Percentiles rank a stretch among this genome's conserved stretches.
These are phyloP conservation scores for Taeniopygia guttata DNA, from an alignment of 2,797 vertebrate genomes.

Conservation along the genomic window DNA sequence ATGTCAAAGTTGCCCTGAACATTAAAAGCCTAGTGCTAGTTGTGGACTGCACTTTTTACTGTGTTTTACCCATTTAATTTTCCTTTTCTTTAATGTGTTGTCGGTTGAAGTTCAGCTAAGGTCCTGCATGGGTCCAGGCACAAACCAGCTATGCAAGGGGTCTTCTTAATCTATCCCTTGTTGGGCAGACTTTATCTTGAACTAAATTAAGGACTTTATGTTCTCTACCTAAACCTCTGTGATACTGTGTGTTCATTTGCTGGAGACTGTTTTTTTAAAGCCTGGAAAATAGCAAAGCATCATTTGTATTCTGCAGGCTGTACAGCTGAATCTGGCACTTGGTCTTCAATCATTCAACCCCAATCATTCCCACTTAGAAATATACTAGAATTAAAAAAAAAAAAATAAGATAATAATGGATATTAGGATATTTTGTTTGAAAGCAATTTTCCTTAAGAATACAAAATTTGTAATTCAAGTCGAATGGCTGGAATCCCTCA, in stretches of 20 bases:
- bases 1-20: background rate
- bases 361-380: background rate
- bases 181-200: background rate
- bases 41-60: background rate
- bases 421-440: background rate
- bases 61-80: background rate
- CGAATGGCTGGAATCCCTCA: background rate
- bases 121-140: background rate
- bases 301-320: background rate
- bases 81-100: background rate
- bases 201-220: background rate
- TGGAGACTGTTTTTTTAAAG: background rate
- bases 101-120: background rate
- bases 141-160: background rate
- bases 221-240: background rate
- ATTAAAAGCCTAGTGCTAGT: background rate
- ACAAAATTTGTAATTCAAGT: background rate
- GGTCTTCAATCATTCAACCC: no score
- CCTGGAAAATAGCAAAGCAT: background rate
- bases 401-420: accelerated
- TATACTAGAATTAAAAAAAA: background rate
- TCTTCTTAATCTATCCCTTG: background rate
- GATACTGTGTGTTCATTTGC: background rate
- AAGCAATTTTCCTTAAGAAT: background rate
- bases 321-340: background rate